Evolutionary conservation across 1,140 invertebrate genomes (phyloP), one percentile per base, ranked within the genome.

Genomic region (Heliothis virescens): DNA sequence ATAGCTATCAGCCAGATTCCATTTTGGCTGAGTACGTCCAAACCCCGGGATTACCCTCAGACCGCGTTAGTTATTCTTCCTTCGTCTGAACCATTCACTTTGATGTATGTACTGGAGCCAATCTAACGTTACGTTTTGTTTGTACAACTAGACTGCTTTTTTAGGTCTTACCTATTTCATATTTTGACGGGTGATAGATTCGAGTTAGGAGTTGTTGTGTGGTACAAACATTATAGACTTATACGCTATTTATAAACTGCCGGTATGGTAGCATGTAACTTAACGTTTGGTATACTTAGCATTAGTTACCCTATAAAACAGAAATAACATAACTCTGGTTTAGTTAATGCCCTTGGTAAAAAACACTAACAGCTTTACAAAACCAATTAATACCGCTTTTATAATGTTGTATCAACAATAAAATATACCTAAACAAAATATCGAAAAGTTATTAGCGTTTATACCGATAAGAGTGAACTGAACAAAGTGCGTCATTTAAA

Each of bases 121-220:
- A 65, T 65, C 63, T 65, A 48, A 34, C 34, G 47, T 65, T 67
- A 67, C n/a, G 48, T 67, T 67, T 21, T 67, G 63, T 67, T 65
- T 67, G 41, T 48, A 48, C 13, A 48, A 41, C 16, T 4, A 16
- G 63, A 10, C 41, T 21, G 11, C 3, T 10, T 57, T 10, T 21
- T 16, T 57, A 57, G 34, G 34, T 41, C 34, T 41, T 41, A 41
- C 34, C 34, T 41, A 41, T 41, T 41, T 41, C 34, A 41, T 41
- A 41, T 41, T 34, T 41, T 41, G 34, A 41, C 34, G 34, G 7
- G 34, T 1, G 34, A 41, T 41, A 9, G 34, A 41, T 41, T 41
- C 34, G 3, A 41, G 34, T 7, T 9, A 41, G 34, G 9, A 41
- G 34, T 41, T 41, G 34, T 41, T 41, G 34, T 41, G 5, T 41